Conservation (phyloP, 2,113 vertebrate species). For the Poeciliopsis prolifica region DNA sequence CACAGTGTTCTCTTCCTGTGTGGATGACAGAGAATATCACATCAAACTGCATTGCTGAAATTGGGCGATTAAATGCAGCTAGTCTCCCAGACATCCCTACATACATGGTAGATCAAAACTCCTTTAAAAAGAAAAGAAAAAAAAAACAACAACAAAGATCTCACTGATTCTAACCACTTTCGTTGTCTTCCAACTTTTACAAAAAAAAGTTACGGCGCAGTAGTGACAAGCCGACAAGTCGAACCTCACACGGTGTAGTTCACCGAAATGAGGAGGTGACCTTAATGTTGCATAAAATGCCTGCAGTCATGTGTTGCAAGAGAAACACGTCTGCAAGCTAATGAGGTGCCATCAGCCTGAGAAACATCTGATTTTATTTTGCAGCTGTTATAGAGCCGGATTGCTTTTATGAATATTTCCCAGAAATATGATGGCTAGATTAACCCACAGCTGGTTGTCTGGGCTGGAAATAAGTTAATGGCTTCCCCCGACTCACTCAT, state of each 20-base stretch:
- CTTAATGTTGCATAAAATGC: conserved; percentile 24
- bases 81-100: conserved; percentile 10
- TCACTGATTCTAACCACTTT: background rate
- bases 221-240: conserved; percentile 5
- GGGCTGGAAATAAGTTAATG: background rate
- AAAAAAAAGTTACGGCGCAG: background rate
- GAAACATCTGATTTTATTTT: conserved; percentile 6
- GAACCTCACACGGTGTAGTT: conserved; percentile 11
- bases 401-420: background rate
- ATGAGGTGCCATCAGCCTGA: conserved; percentile 19
- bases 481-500: background rate
- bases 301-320: conserved; percentile 8
- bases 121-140: conserved; percentile 5
- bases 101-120: conserved; percentile 45
- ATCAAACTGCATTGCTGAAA: conserved; percentile 56
- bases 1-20: conserved; percentile 16
- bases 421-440: conserved; percentile 2
- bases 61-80: conserved; percentile 16
- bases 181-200: background rate
- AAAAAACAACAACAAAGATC: conserved; percentile 23
- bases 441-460: background rate
- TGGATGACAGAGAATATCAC: conserved; percentile 62
- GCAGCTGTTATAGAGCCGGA: background rate
- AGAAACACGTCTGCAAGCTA: conserved; percentile 22
- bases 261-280: conserved; percentile 13